Conservation (phyloP, 2,888 invertebrate species). For the Pegoplata infirma region DNA sequence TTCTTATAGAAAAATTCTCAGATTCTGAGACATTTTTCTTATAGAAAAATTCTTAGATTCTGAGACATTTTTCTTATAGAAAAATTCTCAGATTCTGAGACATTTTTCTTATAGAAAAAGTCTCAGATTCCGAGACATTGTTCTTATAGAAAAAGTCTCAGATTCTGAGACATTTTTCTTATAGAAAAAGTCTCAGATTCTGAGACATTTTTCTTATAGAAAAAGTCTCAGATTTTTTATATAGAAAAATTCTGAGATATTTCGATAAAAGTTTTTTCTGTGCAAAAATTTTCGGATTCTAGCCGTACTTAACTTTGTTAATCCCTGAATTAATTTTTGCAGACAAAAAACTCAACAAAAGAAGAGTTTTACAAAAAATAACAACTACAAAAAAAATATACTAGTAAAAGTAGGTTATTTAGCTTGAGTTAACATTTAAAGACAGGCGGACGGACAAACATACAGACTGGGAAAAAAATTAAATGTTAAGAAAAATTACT, state of each 20-base stretch:
- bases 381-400: constrained; percentile 15
- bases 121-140: no score
- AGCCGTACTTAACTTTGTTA: constrained; percentile 28
- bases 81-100: no score
- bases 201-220: background rate
- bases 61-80: no score
- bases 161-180: no score
- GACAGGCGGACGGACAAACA: constrained; percentile 12
- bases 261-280: no score
- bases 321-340: constrained; percentile 12
- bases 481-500: constrained; percentile 43
- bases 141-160: no score
- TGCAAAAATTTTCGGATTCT: background rate
- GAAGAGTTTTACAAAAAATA: background rate
- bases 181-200: background rate
- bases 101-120: background rate
- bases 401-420: constrained; percentile 61
- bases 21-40: no score
- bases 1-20: no score
- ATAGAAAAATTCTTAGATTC: background rate
- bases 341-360: constrained; percentile 4
- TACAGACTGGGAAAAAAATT: constrained; percentile 17
- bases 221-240: background rate
- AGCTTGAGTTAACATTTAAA: constrained; percentile 55
- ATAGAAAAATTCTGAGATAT: no score